Evolutionary conservation across 2,113 vertebrate species (phyloP).

Genomic region (Chrysochloris asiatica): DNA sequence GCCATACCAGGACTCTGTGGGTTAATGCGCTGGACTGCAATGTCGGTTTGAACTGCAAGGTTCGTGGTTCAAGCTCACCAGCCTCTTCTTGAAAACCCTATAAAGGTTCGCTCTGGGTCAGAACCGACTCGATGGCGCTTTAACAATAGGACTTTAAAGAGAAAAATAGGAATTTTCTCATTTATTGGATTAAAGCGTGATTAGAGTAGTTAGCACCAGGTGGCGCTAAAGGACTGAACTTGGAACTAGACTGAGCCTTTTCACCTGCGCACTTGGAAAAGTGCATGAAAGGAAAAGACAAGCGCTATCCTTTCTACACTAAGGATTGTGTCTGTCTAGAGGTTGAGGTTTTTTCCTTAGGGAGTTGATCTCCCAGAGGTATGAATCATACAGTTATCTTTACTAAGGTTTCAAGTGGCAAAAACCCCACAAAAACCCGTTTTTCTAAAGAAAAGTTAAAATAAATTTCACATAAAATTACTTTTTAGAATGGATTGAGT

Average conservation of each 20-base stretch:
- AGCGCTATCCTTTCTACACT: accelerated
- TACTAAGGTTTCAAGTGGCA: not conserved
- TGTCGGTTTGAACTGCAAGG: too few relatives aligned
- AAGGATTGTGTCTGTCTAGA: not conserved
- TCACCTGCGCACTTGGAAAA: not conserved
- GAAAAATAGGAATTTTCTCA: not conserved
- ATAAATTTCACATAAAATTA: slow-evolving; percentile 27
- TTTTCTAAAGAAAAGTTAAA: slow-evolving; percentile 52
- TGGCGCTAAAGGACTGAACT: slow-evolving; percentile 81
- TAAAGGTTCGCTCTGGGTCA: too few relatives aligned
- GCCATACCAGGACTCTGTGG: too few relatives aligned
- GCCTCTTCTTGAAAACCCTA: too few relatives aligned
- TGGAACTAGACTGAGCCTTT: not conserved
- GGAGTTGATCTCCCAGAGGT: not conserved
- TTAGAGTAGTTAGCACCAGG: slow-evolving; percentile 75
- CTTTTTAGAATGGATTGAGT: not conserved
- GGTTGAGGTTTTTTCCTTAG: not conserved
- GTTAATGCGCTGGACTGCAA: too few relatives aligned
- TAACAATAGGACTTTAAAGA: not conserved
- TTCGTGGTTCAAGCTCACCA: too few relatives aligned
- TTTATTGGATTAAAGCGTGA: not conserved
- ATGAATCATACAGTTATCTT: not conserved
- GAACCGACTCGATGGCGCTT: too few relatives aligned
- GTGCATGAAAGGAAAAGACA: not conserved
- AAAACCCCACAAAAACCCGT: not conserved